A percentile compares a stretch with the other conserved stretches of the same genome.
phyloP scores from a whole-genome alignment of 1,140 invertebrate species.

The Apis mellifera region Amel_HAv3.1 CM009942.2:6116501-6117000 shows the following conservation, averaged over 20 bases:
- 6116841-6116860: conserved; percentile 6
- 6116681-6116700: not conserved
- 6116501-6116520: too few relatives aligned
- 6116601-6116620: too few relatives aligned
- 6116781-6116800: conserved; percentile 18
- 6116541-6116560: too few relatives aligned
- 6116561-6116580: too few relatives aligned
- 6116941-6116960: not conserved
- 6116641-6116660: not conserved
- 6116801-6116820: not conserved
- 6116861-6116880: not conserved
- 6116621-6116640: too few relatives aligned
- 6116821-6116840: not conserved
- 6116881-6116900: not conserved
- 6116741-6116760: conserved; percentile 11
- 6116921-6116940: not conserved
- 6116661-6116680: not conserved
- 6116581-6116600: too few relatives aligned
- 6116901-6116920: not conserved
- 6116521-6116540: too few relatives aligned
- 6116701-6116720: not conserved
- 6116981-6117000: not conserved
- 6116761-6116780: conserved; percentile 29
- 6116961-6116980: not conserved
- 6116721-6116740: not conserved